Base-by-base conservation (phyloP, 2,888 invertebrate species). In the Agonopterix arenella region DNA sequence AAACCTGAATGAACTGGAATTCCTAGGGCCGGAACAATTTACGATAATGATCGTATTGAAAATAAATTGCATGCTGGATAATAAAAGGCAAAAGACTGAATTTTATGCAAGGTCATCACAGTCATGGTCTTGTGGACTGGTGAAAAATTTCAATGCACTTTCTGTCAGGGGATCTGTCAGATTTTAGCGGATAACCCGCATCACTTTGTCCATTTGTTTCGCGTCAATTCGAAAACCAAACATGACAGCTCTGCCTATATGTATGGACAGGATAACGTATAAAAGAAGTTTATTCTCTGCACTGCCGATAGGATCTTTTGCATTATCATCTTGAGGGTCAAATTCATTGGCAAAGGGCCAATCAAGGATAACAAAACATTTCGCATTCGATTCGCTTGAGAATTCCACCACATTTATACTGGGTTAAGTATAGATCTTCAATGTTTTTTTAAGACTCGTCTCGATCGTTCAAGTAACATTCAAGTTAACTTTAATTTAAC, bases 231-330 rank as follows among this genome's bases (percentile, higher is more conserved):
- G 48, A 37, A 57, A 58, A 62, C 64, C 61, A 63, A 68, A 62
- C 66, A 59, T 62, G 61, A 62, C 58, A 62, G 56, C 56, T 50
- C 57, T 56, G 60, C 59, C 64, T 64, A 66, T 60, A 66, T 52
- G 37, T 16, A 44, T 38, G 41, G 46, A 18, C 38, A 28, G 38
- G 7, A 18, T 18, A 45, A 10, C 18, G 4, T 45, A 40, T 40
- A 40, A 40, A 40, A 28, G 28, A n/a, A 40, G n/a, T 40, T 40
- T 28, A 28, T 28, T 40, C 40, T 40, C 3, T n/a, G n/a, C n/a
- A 40, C 10, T 40, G 9, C 10, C 10, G 10, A 40, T 40, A 9
- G 43, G 37, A 41, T 53, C 43, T 47, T 56, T 50, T 28, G 36
- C 48, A 45, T 42, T 54, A 56, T 73, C 67, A 71, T 61, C 59